These are phyloP conservation scores for Panurus biarmicus DNA, from an alignment of 2,113 vertebrate species.

Conservation along the genomic window DNA sequence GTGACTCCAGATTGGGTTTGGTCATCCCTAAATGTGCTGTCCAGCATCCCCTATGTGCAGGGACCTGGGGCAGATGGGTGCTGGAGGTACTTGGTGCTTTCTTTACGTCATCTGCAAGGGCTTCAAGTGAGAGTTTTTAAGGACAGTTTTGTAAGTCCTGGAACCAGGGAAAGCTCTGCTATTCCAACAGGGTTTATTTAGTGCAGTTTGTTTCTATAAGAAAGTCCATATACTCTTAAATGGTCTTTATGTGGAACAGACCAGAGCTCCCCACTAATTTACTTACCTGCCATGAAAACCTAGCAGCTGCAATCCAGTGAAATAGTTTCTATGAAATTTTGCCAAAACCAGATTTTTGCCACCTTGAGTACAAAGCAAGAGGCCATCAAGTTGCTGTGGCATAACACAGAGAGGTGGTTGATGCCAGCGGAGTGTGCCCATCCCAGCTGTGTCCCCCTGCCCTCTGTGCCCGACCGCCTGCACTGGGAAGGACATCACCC, in stretches of 20 bases:
- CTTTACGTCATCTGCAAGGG: background rate
- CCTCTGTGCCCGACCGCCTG: accelerated
- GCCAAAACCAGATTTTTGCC: background rate
- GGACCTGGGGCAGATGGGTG: background rate
- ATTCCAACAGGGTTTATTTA: background rate
- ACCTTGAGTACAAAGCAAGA: background rate
- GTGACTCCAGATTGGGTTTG: background rate
- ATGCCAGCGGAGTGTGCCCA: background rate
- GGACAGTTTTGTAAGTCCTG: background rate
- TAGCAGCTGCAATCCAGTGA: background rate
- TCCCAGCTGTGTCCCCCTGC: background rate
- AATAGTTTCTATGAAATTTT: background rate
- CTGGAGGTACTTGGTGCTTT: background rate
- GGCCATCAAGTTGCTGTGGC: background rate
- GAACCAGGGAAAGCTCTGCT: background rate
- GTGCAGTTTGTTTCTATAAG: background rate
- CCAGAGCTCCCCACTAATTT: background rate
- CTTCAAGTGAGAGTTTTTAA: background rate
- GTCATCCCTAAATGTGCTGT: background rate
- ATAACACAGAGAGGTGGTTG: background rate
- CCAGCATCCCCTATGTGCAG: background rate
- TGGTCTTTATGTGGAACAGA: background rate
- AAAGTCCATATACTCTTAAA: background rate
- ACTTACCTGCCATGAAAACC: background rate
- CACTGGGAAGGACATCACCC: background rate